Evolutionary conservation across 2,113 vertebrate species (phyloP).

Genomic region (Saguinus midas): DNA sequence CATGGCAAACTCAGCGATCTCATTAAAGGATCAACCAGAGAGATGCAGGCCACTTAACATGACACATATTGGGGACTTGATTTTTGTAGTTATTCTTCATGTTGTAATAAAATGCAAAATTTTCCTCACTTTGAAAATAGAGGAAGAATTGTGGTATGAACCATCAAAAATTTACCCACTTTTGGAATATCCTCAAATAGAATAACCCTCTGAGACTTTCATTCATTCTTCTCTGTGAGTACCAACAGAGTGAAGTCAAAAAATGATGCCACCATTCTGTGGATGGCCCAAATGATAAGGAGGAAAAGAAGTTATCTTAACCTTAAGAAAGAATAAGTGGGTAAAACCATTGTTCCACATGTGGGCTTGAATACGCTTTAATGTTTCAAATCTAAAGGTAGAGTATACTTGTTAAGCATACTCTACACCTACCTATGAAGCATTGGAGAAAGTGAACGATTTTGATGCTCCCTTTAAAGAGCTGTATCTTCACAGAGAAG

Average conservation of each 20-base stretch:
- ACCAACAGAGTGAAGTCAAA: background rate
- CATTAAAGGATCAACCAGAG: background rate
- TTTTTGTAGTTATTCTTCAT: background rate
- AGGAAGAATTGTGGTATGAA: background rate
- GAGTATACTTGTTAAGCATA: background rate
- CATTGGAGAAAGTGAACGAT: background rate
- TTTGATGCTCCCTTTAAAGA: background rate
- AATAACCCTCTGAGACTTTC: background rate
- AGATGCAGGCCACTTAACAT: background rate
- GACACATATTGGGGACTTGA: background rate
- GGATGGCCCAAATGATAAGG: background rate
- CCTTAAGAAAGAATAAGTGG: background rate
- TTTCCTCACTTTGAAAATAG: conserved; percentile 19
- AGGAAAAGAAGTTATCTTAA: background rate
- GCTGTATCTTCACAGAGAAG: background rate
- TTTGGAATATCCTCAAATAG: background rate
- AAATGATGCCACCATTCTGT: background rate
- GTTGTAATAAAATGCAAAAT: background rate
- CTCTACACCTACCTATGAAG: background rate
- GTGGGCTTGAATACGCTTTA: background rate
- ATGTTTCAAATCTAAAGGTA: background rate
- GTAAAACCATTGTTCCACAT: background rate
- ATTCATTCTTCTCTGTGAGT: background rate
- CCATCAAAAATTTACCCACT: background rate
- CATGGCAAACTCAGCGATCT: background rate